Conservation (phyloP, 2,888 invertebrate genomes). For the Nycteola revayana region DNA sequence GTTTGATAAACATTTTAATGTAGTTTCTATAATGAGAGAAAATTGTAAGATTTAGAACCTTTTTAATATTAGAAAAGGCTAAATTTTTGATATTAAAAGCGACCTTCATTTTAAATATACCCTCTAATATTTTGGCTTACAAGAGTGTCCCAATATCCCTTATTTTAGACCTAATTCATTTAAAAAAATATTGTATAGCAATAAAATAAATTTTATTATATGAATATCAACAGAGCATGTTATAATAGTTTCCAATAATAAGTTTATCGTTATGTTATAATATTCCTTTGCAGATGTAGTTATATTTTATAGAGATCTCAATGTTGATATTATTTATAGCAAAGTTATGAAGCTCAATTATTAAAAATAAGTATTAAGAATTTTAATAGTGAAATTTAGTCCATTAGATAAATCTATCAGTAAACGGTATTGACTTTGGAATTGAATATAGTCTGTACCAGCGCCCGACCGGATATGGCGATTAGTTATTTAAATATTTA, state of each 20-base stretch:
- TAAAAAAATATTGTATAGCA: no score
- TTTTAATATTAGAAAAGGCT: slow-evolving; percentile 30
- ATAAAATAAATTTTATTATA: no score
- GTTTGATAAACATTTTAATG: slow-evolving; percentile 28
- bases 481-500: no score
- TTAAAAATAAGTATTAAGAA: slow-evolving; percentile 48
- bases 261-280: no score
- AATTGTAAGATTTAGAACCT: slow-evolving; percentile 36
- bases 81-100: slow-evolving; percentile 17
- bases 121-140: no score
- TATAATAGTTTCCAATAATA: neutral
- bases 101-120: no score
- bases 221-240: no score
- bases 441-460: slow-evolving; percentile 27
- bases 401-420: slow-evolving; percentile 51
- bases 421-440: slow-evolving; percentile 36
- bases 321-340: slow-evolving; percentile 40
- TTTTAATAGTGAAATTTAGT: slow-evolving; percentile 51
- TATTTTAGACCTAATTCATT: no score
- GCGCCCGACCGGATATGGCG: neutral
- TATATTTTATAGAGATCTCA: slow-evolving; percentile 28
- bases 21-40: slow-evolving; percentile 34
- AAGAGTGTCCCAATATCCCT: no score
- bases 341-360: slow-evolving; percentile 69
- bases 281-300: slow-evolving; percentile 1